Evolutionary conservation across 2,113 vertebrate species (phyloP), one percentile per base, ranked within the genome.

Genomic region (Natator depressus): DNA sequence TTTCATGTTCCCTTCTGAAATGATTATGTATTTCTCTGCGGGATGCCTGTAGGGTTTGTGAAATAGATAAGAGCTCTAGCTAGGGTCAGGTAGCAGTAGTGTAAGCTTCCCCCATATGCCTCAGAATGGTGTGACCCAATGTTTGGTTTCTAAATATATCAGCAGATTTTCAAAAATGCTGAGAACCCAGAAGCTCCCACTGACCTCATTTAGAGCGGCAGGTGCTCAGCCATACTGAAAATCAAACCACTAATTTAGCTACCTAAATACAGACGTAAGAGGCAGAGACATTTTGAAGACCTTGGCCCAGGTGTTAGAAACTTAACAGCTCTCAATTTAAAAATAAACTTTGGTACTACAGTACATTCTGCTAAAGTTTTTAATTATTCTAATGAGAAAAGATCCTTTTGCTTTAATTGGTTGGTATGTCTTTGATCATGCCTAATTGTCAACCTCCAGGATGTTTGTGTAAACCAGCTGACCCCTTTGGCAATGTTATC

Each of bases 241-340:
- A 81, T 9, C 19, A 42, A 88, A 27, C n/a, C 82, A 14, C 59
- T 90, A 59, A 50, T 54, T 91, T 87, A 91, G 29, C 82, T 80
- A 80, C 19, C 6, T 91, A 65, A 87, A 84, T 3, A 90, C 80
- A 93, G 53, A 54, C 5, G n/a, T 54, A 46, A 83, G 49, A 55
- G 83, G 51, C 87, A 72, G 35, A n/a, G 35, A 38, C 8, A 1
- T 38, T 38, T 47, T 78, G 42, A 47, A 7, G 42, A 47, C 10
- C 81, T 86, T 57, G 53, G 62, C 19, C 14, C 55, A 82, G 91
- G 84, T n/a, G 42, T 81, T 93, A 65, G 88, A 83, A 96, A 92
- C 6, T 50, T 84, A 47, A n/a, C 91, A 57, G 5, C 9, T 57
- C 69, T 93, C 90, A 46, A 12, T 54, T 57, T 91, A 89, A 89